These are phyloP conservation scores for Lycodopsis pacificus DNA, from an alignment of 2,797 vertebrate genomes.

Conservation along the genomic window DNA sequence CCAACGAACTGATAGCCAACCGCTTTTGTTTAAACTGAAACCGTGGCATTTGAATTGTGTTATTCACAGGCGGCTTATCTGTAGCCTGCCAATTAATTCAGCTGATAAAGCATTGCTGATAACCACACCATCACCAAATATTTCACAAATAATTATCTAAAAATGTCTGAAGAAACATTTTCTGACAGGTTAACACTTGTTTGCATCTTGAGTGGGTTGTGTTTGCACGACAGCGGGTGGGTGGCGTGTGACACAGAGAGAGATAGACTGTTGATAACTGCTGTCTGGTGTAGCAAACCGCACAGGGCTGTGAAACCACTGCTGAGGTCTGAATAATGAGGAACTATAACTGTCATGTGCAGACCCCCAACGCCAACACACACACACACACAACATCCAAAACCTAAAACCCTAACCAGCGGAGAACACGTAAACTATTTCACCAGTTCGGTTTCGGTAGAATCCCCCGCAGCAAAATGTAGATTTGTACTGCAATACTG, in stretches of 20 bases:
- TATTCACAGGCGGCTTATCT: background rate
- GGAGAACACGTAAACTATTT: background rate
- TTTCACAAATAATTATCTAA: background rate
- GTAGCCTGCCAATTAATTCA: slow-evolving; percentile 8
- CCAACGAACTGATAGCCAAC: slow-evolving; percentile 10
- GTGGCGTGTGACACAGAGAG: slow-evolving; percentile 18
- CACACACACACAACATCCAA: background rate
- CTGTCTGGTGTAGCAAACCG: slow-evolving; percentile 71
- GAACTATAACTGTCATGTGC: slow-evolving; percentile 76
- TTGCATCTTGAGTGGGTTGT: slow-evolving; percentile 35
- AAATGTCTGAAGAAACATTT: background rate
- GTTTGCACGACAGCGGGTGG: slow-evolving; percentile 26
- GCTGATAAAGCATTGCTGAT: background rate
- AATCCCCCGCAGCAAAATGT: slow-evolving; percentile 11
- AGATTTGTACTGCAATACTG: slow-evolving; percentile 27
- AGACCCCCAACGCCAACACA: slow-evolving; percentile 39
- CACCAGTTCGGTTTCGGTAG: slow-evolving; percentile 12
- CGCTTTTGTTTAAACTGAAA: slow-evolving; percentile 16
- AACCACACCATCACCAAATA: background rate
- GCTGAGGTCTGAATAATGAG: slow-evolving; percentile 75
- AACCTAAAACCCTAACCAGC: slow-evolving; percentile 9
- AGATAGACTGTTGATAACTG: slow-evolving; percentile 73
- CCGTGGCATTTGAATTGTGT: background rate
- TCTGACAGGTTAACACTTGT: slow-evolving; percentile 21
- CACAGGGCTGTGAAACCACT: slow-evolving; percentile 74